A percentile compares a stretch with the other conserved stretches of the same genome.
Conservation (phyloP, 2,888 invertebrate genomes). For the Chymomyza procnemis region DNA sequence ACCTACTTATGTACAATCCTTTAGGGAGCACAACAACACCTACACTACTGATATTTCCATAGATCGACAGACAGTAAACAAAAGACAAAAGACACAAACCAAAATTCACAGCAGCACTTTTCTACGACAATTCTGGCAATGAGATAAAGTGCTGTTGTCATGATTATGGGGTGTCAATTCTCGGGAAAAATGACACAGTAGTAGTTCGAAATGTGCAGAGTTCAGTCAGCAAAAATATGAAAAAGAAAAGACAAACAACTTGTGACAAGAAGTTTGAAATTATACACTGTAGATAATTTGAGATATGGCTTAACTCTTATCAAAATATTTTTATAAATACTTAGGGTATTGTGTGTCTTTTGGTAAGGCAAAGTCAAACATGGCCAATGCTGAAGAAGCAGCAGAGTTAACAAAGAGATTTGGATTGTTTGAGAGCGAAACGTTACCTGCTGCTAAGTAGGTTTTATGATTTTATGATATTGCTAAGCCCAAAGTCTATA, state of each 20-base stretch:
- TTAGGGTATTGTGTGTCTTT: neutral
- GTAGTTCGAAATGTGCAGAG: conserved; percentile 43
- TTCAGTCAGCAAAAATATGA: neutral
- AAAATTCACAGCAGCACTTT: conserved; percentile 3
- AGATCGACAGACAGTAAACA: conserved; percentile 52
- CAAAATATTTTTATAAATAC: conserved; percentile 44
- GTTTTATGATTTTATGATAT: neutral
- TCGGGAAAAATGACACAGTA: conserved; percentile 56
- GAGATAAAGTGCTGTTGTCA: conserved; percentile 35
- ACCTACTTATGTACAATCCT: conserved; percentile 56
- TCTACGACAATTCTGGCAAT: conserved; percentile 15
- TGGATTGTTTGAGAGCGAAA: neutral
- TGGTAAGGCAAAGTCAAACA: neutral
- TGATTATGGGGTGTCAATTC: conserved; percentile 56
- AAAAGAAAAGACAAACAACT: conserved; percentile 51
- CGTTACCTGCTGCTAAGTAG: too few species aligned
- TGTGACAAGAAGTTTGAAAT: conserved; percentile 65
- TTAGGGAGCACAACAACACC: conserved; percentile 59
- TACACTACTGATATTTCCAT: conserved; percentile 51
- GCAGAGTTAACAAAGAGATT: neutral
- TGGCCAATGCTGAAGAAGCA: neutral
- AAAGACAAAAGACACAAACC: conserved; percentile 11
- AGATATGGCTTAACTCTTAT: conserved; percentile 18
- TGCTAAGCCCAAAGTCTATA: neutral
- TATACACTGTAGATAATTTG: conserved; percentile 48